phyloP scores from a whole-genome alignment of 2,113 vertebrate genomes.

The Thamnophis sirtalis region DNA sequence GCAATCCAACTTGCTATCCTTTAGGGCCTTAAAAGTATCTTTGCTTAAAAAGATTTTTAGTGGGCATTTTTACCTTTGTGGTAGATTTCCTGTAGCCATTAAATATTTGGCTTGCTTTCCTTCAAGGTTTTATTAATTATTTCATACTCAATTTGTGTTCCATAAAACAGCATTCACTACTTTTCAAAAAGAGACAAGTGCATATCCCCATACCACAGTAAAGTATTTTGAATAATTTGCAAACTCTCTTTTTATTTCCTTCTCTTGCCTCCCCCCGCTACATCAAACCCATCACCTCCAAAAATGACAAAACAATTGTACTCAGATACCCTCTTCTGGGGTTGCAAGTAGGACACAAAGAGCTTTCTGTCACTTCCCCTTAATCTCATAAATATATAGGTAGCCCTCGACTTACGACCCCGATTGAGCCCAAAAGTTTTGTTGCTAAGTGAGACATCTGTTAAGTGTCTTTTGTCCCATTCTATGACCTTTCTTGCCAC shows the following conservation, averaged over 20 bases:
- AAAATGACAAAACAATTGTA: too few species aligned
- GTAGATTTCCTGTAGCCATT: neutral
- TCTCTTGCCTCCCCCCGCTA: too few species aligned
- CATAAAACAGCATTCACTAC: neutral
- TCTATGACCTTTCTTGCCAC: too few species aligned
- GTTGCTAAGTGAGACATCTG: too few species aligned
- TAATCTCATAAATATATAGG: neutral
- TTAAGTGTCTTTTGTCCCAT: too few species aligned
- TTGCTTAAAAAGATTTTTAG: neutral
- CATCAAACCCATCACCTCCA: too few species aligned
- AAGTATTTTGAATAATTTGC: neutral
- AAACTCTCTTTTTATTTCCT: neutral
- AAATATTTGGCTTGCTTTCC: neutral
- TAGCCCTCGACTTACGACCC: too few species aligned
- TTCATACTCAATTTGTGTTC: neutral
- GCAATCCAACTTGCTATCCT: neutral
- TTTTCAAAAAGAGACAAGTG: neutral
- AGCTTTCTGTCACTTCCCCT: neutral
- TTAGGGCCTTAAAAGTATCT: neutral
- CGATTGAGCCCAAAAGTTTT: too few species aligned
- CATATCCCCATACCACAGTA: neutral
- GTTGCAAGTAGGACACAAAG: too few species aligned
- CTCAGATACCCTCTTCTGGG: too few species aligned
- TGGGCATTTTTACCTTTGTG: neutral
- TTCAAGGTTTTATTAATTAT: neutral